These are phyloP conservation scores for Craseonycteris thonglongyai DNA, from an alignment of 2,113 vertebrate genomes.

Conservation along the genomic window DNA sequence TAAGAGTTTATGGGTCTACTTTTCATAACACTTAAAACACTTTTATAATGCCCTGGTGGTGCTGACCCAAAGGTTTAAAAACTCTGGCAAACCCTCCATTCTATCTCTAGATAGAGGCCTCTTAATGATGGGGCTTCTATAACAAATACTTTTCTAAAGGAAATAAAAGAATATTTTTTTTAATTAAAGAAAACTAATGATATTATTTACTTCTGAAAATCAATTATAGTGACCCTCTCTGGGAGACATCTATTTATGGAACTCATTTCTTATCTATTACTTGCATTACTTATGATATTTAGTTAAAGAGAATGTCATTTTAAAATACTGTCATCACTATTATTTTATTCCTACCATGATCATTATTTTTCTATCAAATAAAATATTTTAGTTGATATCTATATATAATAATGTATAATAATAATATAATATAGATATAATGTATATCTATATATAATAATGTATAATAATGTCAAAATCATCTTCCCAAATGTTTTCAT, in stretches of 20 bases:
- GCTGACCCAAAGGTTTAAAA: not conserved
- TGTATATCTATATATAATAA: no score
- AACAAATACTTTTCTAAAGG: slow-evolving; percentile 17
- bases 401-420: no score
- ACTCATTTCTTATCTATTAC: not conserved
- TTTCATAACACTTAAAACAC: not conserved
- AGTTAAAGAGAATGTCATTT: not conserved
- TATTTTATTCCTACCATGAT: slow-evolving; percentile 30
- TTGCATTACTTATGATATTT: not conserved
- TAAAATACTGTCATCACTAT: not conserved
- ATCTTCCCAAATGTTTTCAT: slow-evolving; percentile 8
- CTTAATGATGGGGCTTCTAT: not conserved
- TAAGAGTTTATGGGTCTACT: not conserved
- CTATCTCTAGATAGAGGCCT: not conserved
- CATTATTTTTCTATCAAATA: slow-evolving; percentile 39
- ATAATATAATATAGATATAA: no score
- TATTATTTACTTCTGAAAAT: slow-evolving; percentile 33
- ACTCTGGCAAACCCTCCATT: not conserved
- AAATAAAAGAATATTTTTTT: slow-evolving; percentile 26
- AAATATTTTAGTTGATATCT: slow-evolving; percentile 38
- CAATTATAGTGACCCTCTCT: not conserved
- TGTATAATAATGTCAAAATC: slow-evolving; percentile 38
- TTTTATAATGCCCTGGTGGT: not conserved
- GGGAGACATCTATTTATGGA: not conserved
- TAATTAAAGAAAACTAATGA: slow-evolving; percentile 3